These are phyloP conservation scores for Alloplasta piceator DNA, from an alignment of 2,888 invertebrate genomes.

Conservation along the genomic window DNA sequence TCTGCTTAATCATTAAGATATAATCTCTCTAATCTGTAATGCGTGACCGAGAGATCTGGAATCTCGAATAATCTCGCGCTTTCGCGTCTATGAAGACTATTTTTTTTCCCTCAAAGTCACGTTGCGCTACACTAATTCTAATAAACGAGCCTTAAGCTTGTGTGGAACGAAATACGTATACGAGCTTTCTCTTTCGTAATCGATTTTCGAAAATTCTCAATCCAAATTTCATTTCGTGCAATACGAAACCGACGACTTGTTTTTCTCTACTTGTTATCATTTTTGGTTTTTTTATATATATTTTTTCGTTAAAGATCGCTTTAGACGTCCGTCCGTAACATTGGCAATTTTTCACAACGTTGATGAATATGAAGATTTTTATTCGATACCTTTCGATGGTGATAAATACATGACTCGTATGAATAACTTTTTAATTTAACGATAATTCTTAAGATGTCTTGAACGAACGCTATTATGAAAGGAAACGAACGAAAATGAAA, in stretches of 20 bases:
- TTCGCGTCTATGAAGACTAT: not conserved
- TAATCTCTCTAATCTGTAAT: not conserved
- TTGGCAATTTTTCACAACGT: conserved; percentile 71
- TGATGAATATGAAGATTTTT: conserved; percentile 47
- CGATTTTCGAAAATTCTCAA: not conserved
- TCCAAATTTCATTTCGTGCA: not conserved
- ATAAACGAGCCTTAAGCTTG: not conserved
- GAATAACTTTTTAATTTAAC: conserved; percentile 56
- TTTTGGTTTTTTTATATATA: conserved; percentile 6
- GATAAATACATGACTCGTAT: conserved; percentile 46
- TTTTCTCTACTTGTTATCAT: not conserved
- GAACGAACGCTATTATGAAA: conserved; percentile 51
- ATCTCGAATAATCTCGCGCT: not conserved
- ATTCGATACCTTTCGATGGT: conserved; percentile 61
- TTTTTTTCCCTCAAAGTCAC: not conserved
- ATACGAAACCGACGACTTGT: too few relatives aligned
- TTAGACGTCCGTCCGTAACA: conserved; percentile 76
- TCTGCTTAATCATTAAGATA: not conserved
- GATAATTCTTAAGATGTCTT: conserved; percentile 55
- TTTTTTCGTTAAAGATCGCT: conserved; percentile 38
- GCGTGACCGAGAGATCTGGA: not conserved
- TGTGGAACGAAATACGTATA: not conserved
- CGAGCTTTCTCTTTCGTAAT: conserved; percentile 18
- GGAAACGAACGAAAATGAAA: not conserved
- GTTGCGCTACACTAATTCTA: not conserved